Evolutionary conservation across 2,113 vertebrate species (phyloP), one percentile per base, ranked within the genome.

Genomic region (Porphyrio hochstetteri): DNA sequence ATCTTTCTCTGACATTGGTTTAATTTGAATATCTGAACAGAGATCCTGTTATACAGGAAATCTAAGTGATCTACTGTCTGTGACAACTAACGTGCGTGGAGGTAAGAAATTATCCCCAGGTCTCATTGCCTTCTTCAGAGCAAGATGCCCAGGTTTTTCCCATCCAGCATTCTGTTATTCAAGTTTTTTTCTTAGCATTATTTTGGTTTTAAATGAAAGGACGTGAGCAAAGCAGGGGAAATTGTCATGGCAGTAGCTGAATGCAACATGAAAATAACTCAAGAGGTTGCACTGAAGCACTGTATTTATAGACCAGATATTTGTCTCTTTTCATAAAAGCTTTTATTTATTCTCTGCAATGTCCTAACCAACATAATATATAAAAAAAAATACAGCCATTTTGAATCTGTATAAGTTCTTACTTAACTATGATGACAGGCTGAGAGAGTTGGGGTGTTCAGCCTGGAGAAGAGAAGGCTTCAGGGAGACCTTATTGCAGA

Each of bases 181-280:
- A 69, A 46, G 14, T 21, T 65, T 82, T 42, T 76, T 92, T 74
- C 28, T 77, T 57, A 78, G 13, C 6, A 44, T 59, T 67, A 56
- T 92, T 89, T 88, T 86, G 55, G 15, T 74, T 70, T 82, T 82
- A 81, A 69, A 64, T 92, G 28, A 36, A 59, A 95, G 76, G 53
- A 57, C 1, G 3, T 33, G 38, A 76, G 63, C 44, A 68, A 38
- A 88, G 33, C 21, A 81, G 31, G 46, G 85, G 33, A 92, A 94
- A 92, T 78, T 84, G n/a, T 68, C 53, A 50, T 79, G 70, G 63
- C 55, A 65, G 29, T 82, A 85, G 24, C 24, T 74, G 72, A 95
- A 93, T 84, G 44, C 31, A 84, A n/a, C n/a, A 75, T 72, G 38
- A 93, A 91, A 94, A 95, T 79, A 93, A 76, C 68, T 88, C 48